Evolutionary conservation across 2,113 vertebrate species (phyloP), one percentile per base, ranked within the genome.

Genomic region (Microtus montanus): DNA sequence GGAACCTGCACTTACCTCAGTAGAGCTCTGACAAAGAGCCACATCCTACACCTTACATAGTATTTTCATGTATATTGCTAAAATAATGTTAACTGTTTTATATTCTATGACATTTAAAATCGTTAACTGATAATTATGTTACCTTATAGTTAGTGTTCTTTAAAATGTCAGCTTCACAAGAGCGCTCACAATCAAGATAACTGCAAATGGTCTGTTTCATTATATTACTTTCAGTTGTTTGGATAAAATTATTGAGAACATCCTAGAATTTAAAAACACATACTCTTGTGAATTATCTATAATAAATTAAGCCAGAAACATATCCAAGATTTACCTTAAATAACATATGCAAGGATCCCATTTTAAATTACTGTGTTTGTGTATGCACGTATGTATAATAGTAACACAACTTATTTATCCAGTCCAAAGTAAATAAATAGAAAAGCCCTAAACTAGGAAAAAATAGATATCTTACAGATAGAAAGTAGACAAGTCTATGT

Each of bases 131-230:
- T 89, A 96, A 96, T 90, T 83, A 75, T 19, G 73, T 30, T 98
- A 97, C 97, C 97, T 97, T 98, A 87, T 97, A 98, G 92, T 79
- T 96, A 22, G 92, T 97, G 86, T 96, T 96, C 94, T 92, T 97
- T 92, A 98, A 95, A 94, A 98, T 89, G 9, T 98, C 97, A 91
- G 96, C 89, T 96, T 97, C 97, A 91, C 97, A 97, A 95, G 97
- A 97, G 79, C 97, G 64, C 47, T 98, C 97, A 96, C 97, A 98
- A 93, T 97, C 96, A 90, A 96, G 89, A 9, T 94, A 97, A 89
- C 97, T 97, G 63, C 97, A 97, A 93, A 97, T 94, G 11, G 96
- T 96, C 86, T 94, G 87, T 90, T 95, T 97, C 94, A 94, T 96
- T 96, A 98, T 96, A 61, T 96, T 94, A 93, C 9, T 91, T 97